phyloP scores from a whole-genome alignment of 1,140 invertebrate genomes.

The Phymastichus coffea region DNA sequence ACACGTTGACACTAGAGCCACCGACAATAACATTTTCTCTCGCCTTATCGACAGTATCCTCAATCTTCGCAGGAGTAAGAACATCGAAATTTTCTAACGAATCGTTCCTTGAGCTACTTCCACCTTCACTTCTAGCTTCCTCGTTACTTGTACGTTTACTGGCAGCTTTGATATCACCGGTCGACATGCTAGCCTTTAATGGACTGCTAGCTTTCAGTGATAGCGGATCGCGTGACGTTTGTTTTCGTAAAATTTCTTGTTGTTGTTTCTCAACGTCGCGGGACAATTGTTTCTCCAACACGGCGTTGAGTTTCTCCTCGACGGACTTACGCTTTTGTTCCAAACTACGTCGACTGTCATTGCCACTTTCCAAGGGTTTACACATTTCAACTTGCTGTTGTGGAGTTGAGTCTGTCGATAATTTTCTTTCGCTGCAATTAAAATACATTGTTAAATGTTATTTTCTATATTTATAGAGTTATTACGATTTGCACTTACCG shows the following conservation, averaged over 20 bases:
- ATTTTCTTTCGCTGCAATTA: slow-evolving; percentile 29
- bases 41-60: slow-evolving; percentile 37
- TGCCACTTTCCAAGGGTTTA: too few relatives aligned
- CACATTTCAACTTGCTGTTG: slow-evolving; percentile 23
- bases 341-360: slow-evolving; percentile 40
- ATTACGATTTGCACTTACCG: slow-evolving; percentile 29
- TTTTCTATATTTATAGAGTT: too few relatives aligned
- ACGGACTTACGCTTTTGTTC: slow-evolving; percentile 52
- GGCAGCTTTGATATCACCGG: slow-evolving; percentile 43
- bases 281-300: slow-evolving; percentile 49
- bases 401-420: background rate
- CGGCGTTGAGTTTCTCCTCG: slow-evolving; percentile 52
- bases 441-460: background rate
- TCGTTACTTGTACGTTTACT: slow-evolving; percentile 31
- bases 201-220: slow-evolving; percentile 6
- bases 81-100: slow-evolving; percentile 46
- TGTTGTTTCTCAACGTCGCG: slow-evolving; percentile 35
- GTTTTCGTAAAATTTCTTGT: slow-evolving; percentile 21
- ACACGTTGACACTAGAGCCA: slow-evolving; percentile 45
- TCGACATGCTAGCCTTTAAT: slow-evolving; percentile 44
- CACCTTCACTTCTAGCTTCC: slow-evolving; percentile 43
- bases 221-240: slow-evolving; percentile 6
- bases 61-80: slow-evolving; percentile 11
- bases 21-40: slow-evolving; percentile 24
- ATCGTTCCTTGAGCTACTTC: slow-evolving; percentile 49